Evolutionary conservation across 2,797 vertebrate genomes (phyloP).

Genomic region (Ctenopoma kingsleyae): DNA sequence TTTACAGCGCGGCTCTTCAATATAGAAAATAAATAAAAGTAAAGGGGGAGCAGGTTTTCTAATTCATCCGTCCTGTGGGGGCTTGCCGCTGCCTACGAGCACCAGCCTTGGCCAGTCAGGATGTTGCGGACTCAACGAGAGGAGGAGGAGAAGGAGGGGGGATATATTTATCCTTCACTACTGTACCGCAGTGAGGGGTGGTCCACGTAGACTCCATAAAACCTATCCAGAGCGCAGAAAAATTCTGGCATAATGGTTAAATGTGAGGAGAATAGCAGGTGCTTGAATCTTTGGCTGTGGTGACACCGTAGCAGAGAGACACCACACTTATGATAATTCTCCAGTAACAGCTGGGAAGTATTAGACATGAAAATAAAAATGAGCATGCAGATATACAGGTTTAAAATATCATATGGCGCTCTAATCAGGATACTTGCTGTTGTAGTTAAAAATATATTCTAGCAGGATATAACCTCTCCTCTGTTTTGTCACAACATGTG

Average conservation of each 20-base stretch:
- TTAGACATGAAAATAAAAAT: no score
- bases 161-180: conserved; percentile 88
- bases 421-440: no score
- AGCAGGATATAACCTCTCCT: no score
- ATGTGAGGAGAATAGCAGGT: conserved; percentile 3
- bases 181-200: conserved; percentile 84
- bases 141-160: conserved; percentile 50
- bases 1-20: conserved; percentile 53
- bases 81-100: conserved; percentile 71
- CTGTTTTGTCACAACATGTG: no score
- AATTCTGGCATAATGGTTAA: conserved; percentile 4
- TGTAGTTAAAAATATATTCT: no score
- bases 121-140: conserved; percentile 79
- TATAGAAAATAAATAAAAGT: conserved; percentile 40
- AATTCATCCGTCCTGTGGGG: conserved; percentile 80
- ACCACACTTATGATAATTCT: background rate
- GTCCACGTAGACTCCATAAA: conserved; percentile 80
- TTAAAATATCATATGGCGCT: no score
- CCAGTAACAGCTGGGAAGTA: background rate
- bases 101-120: conserved; percentile 75
- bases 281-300: background rate
- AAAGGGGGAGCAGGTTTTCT: conserved; percentile 59
- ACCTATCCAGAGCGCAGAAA: conserved; percentile 31
- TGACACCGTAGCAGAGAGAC: no score
- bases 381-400: no score